Conservation (phyloP, 2,888 invertebrate genomes). For the Eupithecia tripunctaria region DNA sequence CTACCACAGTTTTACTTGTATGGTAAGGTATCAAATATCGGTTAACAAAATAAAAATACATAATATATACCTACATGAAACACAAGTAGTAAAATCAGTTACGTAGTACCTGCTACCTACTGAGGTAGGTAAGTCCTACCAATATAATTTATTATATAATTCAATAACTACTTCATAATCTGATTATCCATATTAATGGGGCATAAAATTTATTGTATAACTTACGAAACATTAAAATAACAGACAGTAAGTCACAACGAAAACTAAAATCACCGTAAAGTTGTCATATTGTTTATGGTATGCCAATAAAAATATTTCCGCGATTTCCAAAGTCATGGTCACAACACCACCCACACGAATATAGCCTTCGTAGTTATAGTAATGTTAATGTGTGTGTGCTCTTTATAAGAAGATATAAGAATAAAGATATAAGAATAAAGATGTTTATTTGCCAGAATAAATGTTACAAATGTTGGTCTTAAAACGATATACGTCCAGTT, state of each 20-base stretch:
- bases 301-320: constrained; percentile 28
- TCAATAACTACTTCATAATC: no score
- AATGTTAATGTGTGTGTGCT: constrained; percentile 43
- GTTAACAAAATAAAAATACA: no score
- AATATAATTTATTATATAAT: not conserved
- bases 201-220: not conserved
- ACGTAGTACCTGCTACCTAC: no score
- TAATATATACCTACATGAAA: no score
- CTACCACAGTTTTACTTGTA: not conserved
- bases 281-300: not conserved
- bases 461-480: no score
- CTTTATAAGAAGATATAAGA: no score
- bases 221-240: not conserved
- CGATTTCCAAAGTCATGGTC: constrained; percentile 34
- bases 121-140: no score
- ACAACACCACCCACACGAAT: constrained; percentile 29
- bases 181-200: not conserved
- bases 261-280: no score
- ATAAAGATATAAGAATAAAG: no score
- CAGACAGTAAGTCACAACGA: not conserved
- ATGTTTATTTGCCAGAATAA: no score
- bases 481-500: no score
- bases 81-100: no score
- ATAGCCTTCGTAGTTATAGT: constrained; percentile 12
- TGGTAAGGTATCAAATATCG: not conserved